These are phyloP conservation scores for Jordanella pulchra DNA, from an alignment of 2,797 vertebrate species.

Conservation along the genomic window DNA sequence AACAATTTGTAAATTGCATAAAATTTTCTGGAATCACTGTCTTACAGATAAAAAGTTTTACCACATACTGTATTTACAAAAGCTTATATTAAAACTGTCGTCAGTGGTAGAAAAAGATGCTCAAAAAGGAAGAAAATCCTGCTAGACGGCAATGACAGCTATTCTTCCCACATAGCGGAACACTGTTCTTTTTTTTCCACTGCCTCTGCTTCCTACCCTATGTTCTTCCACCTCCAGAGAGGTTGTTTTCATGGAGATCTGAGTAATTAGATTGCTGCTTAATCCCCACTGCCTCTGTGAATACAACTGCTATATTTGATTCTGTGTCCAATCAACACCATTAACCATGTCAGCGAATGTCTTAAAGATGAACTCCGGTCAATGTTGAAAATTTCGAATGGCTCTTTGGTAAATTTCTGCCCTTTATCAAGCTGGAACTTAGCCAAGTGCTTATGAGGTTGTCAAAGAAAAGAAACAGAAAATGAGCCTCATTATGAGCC, in stretches of 20 bases:
- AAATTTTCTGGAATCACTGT: background rate
- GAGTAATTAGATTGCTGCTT: constrained; percentile 80
- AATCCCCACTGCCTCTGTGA: constrained; percentile 74
- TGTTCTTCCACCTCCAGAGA: constrained; percentile 66
- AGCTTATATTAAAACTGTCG: background rate
- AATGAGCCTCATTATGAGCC: constrained; percentile 21
- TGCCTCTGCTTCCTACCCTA: constrained; percentile 34
- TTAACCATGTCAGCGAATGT: constrained; percentile 57
- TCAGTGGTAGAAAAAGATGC: background rate
- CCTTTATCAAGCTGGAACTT: constrained; percentile 44
- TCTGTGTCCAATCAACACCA: constrained; percentile 73
- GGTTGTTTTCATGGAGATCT: constrained; percentile 76
- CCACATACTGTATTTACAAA: background rate
- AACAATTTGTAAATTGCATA: background rate
- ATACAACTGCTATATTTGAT: constrained; percentile 78
- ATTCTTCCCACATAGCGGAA: constrained; percentile 29
- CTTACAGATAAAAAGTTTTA: background rate
- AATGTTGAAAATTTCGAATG: constrained; percentile 58
- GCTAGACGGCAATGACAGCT: constrained; percentile 28
- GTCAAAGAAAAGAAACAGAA: constrained; percentile 38
- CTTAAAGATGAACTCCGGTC: constrained; percentile 59
- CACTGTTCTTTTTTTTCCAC: constrained; percentile 37
- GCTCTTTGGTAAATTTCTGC: constrained; percentile 39
- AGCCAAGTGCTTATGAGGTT: constrained; percentile 35
- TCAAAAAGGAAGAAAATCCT: constrained; percentile 8